Evolutionary conservation across 2,113 vertebrate genomes (phyloP).

Genomic region (Spea multiplicata): DNA sequence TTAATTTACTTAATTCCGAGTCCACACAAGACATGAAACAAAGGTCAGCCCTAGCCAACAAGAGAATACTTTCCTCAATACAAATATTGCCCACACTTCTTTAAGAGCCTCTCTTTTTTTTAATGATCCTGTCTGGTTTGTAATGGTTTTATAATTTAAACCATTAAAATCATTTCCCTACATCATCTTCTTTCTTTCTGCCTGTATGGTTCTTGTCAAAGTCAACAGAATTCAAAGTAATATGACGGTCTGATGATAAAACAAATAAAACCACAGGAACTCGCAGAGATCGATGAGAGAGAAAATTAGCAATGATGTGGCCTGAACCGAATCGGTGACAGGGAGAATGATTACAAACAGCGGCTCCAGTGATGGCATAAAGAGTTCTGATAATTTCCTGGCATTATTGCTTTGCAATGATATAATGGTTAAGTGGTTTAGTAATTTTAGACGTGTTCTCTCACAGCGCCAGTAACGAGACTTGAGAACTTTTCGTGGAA

Average conservation of each 20-base stretch:
- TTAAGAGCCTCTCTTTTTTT: constrained; percentile 16
- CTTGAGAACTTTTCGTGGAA: not conserved
- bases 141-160: constrained; percentile 44
- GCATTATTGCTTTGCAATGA: constrained; percentile 25
- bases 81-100: constrained; percentile 8
- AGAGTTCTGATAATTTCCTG: constrained; percentile 50
- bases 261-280: constrained; percentile 54
- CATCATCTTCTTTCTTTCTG: constrained; percentile 41
- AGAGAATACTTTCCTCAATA: constrained; percentile 7
- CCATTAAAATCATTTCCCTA: constrained; percentile 46
- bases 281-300: constrained; percentile 41
- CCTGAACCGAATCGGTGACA: constrained; percentile 25
- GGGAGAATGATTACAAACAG: constrained; percentile 18
- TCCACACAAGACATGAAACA: not conserved
- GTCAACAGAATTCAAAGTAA: constrained; percentile 49
- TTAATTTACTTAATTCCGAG: too few species aligned
- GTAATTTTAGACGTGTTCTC: constrained; percentile 25
- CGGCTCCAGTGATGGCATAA: constrained; percentile 48
- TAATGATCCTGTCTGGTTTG: constrained; percentile 28
- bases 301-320: constrained; percentile 45
- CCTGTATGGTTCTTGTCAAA: constrained; percentile 33
- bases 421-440: constrained; percentile 15
- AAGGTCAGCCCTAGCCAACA: not conserved
- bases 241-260: constrained; percentile 50
- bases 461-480: constrained; percentile 5